A percentile compares a stretch with the other conserved stretches of the same genome.
These are phyloP conservation scores for Acarapis woodi DNA, from an alignment of 1,140 invertebrate species.

Conservation along the genomic window DNA sequence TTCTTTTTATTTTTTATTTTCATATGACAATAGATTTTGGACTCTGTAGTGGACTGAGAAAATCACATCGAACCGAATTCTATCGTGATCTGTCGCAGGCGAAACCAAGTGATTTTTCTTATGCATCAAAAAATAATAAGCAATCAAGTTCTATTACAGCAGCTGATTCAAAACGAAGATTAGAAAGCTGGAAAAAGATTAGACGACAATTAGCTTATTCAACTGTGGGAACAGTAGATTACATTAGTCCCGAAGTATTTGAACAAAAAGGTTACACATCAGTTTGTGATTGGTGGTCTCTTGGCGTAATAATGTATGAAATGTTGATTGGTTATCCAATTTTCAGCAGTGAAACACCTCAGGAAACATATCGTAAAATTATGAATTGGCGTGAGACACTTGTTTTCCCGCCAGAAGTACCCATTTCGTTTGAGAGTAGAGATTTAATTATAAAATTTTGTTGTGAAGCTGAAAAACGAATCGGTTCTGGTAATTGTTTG, in stretches of 20 bases:
- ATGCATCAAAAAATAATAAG: too few relatives aligned
- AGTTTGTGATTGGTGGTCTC: slow-evolving; percentile 93
- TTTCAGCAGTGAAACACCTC: slow-evolving; percentile 95
- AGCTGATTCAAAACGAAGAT: slow-evolving; percentile 79
- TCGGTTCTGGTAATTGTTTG: slow-evolving; percentile 19
- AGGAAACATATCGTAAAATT: slow-evolving; percentile 97
- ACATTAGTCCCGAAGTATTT: slow-evolving; percentile 94
- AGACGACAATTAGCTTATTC: slow-evolving; percentile 52
- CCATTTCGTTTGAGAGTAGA: slow-evolving; percentile 56
- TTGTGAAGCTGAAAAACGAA: slow-evolving; percentile 64
- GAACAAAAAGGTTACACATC: slow-evolving; percentile 67
- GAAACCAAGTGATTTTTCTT: slow-evolving; percentile 58
- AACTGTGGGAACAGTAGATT: slow-evolving; percentile 96
- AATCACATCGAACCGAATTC: slow-evolving; percentile 95
- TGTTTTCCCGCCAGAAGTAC: slow-evolving; percentile 91
- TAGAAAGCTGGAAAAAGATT: slow-evolving; percentile 95
- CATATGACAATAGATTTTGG: too few relatives aligned
- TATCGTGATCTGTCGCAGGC: slow-evolving; percentile 91
- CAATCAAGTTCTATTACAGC: too few relatives aligned
- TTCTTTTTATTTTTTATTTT: too few relatives aligned
- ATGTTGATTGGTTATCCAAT: slow-evolving; percentile 99
- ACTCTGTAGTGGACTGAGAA: slow-evolving; percentile 91
- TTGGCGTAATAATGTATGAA: slow-evolving; percentile 99
- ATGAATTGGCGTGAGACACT: slow-evolving; percentile 98
- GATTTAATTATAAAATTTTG: slow-evolving; percentile 36